Conservation (phyloP, 1,140 invertebrate species). For the Drosophila ananassae region DNA sequence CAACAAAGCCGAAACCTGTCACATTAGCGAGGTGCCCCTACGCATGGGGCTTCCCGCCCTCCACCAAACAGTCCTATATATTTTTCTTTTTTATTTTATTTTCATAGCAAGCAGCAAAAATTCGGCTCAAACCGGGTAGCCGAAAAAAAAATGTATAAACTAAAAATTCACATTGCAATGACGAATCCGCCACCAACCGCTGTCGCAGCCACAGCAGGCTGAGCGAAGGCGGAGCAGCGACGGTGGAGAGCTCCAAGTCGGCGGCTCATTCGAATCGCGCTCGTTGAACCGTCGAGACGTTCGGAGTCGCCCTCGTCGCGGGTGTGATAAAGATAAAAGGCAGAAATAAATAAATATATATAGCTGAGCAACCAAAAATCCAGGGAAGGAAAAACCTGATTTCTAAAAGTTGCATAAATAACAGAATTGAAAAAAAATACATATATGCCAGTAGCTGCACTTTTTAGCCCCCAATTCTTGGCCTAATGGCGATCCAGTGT, state of each 20-base stretch:
- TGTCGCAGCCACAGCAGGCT: background rate
- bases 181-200: background rate
- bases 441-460: background rate
- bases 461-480: background rate
- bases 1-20: conserved; percentile 37
- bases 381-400: conserved; percentile 38
- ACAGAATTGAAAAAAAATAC: conserved; percentile 9
- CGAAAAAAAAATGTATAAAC: conserved; percentile 20
- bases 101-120: conserved; percentile 10
- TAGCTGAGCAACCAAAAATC: conserved; percentile 6
- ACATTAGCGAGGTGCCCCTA: conserved; percentile 29
- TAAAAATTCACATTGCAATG: conserved; percentile 24
- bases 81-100: conserved; percentile 1
- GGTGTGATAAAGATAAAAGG: conserved; percentile 39
- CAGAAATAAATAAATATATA: conserved; percentile 24
- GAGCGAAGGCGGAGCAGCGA: conserved; percentile 32
- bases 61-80: background rate
- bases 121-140: conserved; percentile 52
- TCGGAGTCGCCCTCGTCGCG: conserved; percentile 56
- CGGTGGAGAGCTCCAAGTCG: conserved; percentile 47
- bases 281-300: conserved; percentile 69
- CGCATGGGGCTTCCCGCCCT: conserved; percentile 21
- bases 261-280: conserved; percentile 68
- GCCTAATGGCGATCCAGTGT: conserved; percentile 6
- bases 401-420: conserved; percentile 42